Evolutionary conservation across 1,140 invertebrate genomes (phyloP).

Genomic region (Rhynchophorus ferrugineus): DNA sequence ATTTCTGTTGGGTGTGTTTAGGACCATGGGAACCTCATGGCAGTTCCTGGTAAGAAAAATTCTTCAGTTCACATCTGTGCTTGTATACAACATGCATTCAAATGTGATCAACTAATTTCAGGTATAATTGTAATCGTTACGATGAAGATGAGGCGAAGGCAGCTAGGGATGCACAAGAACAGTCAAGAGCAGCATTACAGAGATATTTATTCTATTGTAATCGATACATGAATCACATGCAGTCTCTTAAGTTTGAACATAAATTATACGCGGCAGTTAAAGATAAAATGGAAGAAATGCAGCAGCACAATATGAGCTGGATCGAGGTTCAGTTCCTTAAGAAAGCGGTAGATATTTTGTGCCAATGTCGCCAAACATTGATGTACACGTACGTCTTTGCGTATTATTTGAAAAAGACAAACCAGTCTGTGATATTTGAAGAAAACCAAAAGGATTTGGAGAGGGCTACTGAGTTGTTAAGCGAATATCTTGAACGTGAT

Average conservation of each 20-base stretch:
- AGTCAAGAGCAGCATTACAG: constrained; percentile 82
- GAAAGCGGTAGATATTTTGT: constrained; percentile 62
- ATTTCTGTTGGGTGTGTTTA: constrained; percentile 75
- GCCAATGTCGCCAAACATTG: constrained; percentile 59
- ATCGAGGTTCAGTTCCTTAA: constrained; percentile 66
- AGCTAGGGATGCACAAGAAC: constrained; percentile 92
- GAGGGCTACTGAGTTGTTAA: constrained; percentile 60
- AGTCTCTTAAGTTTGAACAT: constrained; percentile 67
- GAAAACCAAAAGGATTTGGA: constrained; percentile 68
- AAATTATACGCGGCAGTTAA: constrained; percentile 54
- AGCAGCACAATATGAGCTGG: constrained; percentile 73
- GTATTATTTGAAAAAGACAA: constrained; percentile 61
- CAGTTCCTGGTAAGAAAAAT: constrained; percentile 54
- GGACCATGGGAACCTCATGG: constrained; percentile 74
- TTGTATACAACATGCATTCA: constrained; percentile 38
- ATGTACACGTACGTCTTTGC: constrained; percentile 74
- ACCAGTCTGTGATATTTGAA: constrained; percentile 66
- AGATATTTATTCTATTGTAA: constrained; percentile 98
- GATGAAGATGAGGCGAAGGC: constrained; percentile 96
- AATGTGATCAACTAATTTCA: constrained; percentile 40
- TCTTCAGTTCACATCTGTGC: neutral
- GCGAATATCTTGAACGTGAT: constrained; percentile 67
- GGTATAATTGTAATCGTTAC: constrained; percentile 49
- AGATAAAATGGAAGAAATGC: constrained; percentile 73
- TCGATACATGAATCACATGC: constrained; percentile 77